Base-by-base conservation (phyloP, 2,888 invertebrate genomes). In the Troides helena region DNA sequence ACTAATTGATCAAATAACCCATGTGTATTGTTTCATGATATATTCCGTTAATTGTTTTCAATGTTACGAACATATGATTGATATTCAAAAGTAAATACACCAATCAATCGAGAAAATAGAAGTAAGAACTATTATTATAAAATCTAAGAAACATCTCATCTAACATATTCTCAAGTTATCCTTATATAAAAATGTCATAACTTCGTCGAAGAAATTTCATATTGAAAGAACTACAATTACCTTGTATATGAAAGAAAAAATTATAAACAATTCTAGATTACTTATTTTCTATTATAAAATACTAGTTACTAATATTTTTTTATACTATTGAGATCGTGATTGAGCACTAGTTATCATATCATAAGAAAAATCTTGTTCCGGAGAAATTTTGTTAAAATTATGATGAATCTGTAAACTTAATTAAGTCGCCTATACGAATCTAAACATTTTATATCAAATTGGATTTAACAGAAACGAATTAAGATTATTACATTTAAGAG, bases 381-480 rank as follows among this genome's bases (percentile, higher is more conserved):
- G 30, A 30, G 30, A 5, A 30, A 30, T 30, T 30, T 6, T 10
- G 10, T 39, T 10, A 39, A 39, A 0, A 39, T 39, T 39, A 39
- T 17, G 23, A 39, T 58, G 8, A 65, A 65, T 21, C 39, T n/a
- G 21, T 39, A 39, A 43, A n/a, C 23, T 57, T 23, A 58, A 10
- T 58, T 65, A 65, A 65, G 8, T 39, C 39, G 0, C 8, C 7
- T 39, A 10, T 10, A 6, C 39, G 10, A 65, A 57, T 18, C 43
- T 65, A 25, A 65, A 59, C 50, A 65, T 59, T 65, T 21, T 65
- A 59, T 18, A 59, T 65, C 30, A 59, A 65, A 59, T 65, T 59
- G n/a, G 10, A 58, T 59, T 50, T 46, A 65, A 65, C 25, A 50
- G 58, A 65, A 65, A 65, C 58, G 46, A 59, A 59, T 65, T 65